Evolutionary conservation across 1,140 invertebrate species (phyloP).

Genomic region (Trachymyrmex septentrionalis): DNA sequence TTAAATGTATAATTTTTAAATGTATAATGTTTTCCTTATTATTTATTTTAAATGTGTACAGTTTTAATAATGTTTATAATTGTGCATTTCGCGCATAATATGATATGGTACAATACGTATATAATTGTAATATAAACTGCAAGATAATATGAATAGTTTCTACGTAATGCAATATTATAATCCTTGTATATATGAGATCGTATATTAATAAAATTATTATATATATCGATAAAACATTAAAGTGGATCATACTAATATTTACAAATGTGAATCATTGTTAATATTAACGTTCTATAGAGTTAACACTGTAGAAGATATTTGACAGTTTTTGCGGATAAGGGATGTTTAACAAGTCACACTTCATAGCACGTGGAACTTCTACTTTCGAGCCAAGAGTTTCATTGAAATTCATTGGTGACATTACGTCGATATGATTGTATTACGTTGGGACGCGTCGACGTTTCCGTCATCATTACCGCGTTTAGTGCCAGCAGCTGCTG

Average conservation of each 20-base stretch:
- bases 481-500: conserved; percentile 67
- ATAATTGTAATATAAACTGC: neutral
- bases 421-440: conserved; percentile 55
- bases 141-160: too few relatives aligned
- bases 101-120: neutral
- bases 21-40: neutral
- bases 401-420: conserved; percentile 53
- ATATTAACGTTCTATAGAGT: neutral
- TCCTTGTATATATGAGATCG: neutral
- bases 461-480: conserved; percentile 66
- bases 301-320: neutral
- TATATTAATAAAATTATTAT: neutral
- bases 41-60: conserved; percentile 4
- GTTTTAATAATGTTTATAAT: conserved; percentile 2
- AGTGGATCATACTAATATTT: neutral
- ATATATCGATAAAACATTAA: neutral
- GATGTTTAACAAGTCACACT: neutral
- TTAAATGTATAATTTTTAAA: neutral
- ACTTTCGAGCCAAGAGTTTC: neutral
- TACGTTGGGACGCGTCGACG: conserved; percentile 44
- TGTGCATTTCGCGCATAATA: neutral
- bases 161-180: conserved; percentile 14
- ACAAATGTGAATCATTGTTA: neutral
- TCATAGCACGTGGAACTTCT: conserved; percentile 9
- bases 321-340: conserved; percentile 19